Conservation (phyloP, 2,113 vertebrate species). For the Mesocricetus auratus region DNA sequence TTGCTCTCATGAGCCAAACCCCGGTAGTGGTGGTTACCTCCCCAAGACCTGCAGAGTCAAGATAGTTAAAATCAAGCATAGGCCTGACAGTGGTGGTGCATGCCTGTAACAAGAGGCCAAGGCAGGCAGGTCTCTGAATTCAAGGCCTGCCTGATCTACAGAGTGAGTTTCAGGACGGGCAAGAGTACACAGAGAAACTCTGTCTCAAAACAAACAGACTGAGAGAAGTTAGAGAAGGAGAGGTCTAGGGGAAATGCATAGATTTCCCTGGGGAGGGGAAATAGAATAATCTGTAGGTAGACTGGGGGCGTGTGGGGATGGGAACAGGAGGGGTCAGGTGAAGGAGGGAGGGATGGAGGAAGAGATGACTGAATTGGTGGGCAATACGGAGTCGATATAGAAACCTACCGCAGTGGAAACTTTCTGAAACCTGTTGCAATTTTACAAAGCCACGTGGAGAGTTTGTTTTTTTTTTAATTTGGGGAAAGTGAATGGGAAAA, state of each 20-base stretch:
- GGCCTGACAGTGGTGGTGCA: too few relatives aligned
- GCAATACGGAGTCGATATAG: not conserved
- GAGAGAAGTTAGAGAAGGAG: not conserved
- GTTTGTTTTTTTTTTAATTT: too few relatives aligned
- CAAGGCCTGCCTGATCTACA: too few relatives aligned
- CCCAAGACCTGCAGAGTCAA: not conserved
- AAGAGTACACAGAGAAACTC: too few relatives aligned
- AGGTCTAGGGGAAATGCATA: not conserved
- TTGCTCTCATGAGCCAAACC: not conserved
- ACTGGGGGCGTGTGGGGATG: not conserved
- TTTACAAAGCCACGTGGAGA: too few relatives aligned
- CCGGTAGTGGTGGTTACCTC: not conserved
- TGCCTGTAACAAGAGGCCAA: too few relatives aligned
- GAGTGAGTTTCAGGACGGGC: too few relatives aligned
- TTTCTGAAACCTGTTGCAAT: not conserved
- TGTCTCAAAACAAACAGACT: too few relatives aligned
- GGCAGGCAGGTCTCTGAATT: too few relatives aligned
- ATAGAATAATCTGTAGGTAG: not conserved
- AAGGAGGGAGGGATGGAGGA: not conserved
- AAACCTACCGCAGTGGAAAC: not conserved
- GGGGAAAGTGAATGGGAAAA: too few relatives aligned
- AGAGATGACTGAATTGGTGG: not conserved
- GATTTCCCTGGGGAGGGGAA: too few relatives aligned
- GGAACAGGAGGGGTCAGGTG: not conserved
- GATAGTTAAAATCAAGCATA: not conserved